Evolutionary conservation across 2,888 invertebrate species (phyloP).

Genomic region (Junonia oenone): DNA sequence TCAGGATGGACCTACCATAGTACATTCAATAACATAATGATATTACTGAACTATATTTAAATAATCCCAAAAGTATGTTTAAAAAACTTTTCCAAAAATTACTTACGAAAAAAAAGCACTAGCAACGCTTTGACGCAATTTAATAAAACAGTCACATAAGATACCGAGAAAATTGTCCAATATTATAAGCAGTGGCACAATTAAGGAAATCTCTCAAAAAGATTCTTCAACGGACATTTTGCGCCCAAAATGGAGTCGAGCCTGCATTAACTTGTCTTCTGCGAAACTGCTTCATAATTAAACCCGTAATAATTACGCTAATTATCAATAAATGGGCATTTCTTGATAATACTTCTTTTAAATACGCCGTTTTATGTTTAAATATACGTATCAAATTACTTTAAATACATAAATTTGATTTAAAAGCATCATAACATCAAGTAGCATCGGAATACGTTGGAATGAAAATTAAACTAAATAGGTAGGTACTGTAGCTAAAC

Average conservation of each 20-base stretch:
- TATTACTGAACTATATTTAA: no score
- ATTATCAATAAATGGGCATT: constrained; percentile 33
- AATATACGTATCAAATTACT: background rate
- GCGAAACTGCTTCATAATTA: constrained; percentile 33
- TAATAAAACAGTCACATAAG: background rate
- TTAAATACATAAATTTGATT: background rate
- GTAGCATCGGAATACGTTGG: no score
- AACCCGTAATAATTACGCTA: constrained; percentile 34
- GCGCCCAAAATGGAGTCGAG: constrained; percentile 19
- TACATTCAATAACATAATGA: no score
- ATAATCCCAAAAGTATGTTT: no score
- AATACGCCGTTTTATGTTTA: background rate
- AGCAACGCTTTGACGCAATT: background rate
- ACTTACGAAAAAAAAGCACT: background rate
- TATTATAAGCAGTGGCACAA: background rate
- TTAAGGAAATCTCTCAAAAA: constrained; percentile 7
- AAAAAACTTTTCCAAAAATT: no score
- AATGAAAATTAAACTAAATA: no score
- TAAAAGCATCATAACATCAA: no score
- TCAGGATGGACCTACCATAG: no score
- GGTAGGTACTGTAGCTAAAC: no score
- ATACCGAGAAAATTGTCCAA: background rate
- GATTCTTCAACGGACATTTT: constrained; percentile 4
- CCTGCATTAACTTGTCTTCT: constrained; percentile 26
- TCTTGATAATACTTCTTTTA: constrained; percentile 2